Evolutionary conservation across 2,113 vertebrate genomes (phyloP).

Genomic region (Syngnathus scovelli): DNA sequence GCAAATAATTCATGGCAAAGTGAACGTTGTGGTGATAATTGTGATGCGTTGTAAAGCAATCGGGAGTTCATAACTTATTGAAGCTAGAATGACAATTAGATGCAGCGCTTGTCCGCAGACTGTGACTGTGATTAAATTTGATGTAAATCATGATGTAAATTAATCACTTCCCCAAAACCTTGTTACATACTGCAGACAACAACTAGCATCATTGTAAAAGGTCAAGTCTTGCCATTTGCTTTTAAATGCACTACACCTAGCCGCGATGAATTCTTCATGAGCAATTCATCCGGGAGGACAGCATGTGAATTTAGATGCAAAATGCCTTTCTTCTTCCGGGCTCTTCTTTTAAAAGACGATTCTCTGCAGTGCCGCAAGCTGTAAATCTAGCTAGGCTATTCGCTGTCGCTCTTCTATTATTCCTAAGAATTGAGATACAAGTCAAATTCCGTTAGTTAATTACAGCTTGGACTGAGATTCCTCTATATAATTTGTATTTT

Average conservation of each 20-base stretch:
- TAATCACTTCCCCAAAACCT: conserved; percentile 7
- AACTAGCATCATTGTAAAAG: conserved; percentile 5
- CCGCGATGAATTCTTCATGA: conserved; percentile 8
- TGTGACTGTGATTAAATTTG: conserved; percentile 1
- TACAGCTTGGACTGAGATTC: neutral
- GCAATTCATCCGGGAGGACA: conserved; percentile 3
- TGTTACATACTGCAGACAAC: conserved; percentile 6
- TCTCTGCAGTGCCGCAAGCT: neutral
- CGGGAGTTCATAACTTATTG: conserved; percentile 1
- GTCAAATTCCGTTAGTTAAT: neutral
- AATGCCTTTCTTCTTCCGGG: neutral
- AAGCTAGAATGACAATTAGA: conserved; percentile 1
- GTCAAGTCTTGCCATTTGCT: conserved; percentile 10
- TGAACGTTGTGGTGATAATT: conserved; percentile 4
- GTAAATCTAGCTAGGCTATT: neutral
- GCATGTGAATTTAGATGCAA: neutral
- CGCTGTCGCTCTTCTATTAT: neutral
- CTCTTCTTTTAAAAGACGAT: neutral
- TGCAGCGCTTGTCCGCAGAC: conserved; percentile 1
- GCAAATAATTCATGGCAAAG: neutral
- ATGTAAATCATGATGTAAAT: conserved; percentile 8
- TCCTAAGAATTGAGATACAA: neutral
- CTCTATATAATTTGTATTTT: neutral
- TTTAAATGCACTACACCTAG: conserved; percentile 2
- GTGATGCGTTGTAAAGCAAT: conserved; percentile 3